Evolutionary conservation across 2,797 vertebrate genomes (phyloP), one percentile per base, ranked within the genome.

Genomic region (Pitangus sulphuratus): DNA sequence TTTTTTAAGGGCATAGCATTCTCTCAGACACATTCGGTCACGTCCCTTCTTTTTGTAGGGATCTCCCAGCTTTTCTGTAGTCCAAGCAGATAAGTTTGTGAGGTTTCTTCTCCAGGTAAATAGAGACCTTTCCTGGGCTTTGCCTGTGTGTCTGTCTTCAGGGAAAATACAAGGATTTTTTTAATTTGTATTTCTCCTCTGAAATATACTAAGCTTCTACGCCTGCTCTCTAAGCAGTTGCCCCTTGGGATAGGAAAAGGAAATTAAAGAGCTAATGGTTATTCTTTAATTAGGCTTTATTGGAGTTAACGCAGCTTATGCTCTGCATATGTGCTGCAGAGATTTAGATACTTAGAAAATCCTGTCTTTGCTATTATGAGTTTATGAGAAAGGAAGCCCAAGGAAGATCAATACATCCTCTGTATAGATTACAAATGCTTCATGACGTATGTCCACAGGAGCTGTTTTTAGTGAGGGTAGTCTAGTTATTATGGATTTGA

Each of bases 341-440:
- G 79, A 92, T 66, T 76, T 71, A 81, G 84, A 96, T 88, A 92
- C 98, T 95, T 96, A 26, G 85, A 96, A 97, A 97, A 96, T 95
- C 97, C 97, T 98, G 98, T 96, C 95, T 97, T 95, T 94, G 96
- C 98, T 98, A 97, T 98, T 99, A 98, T 98, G 97, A 86, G 97
- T 97, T 99, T 99, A 98, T 99, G 99, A 99, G 99, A 99, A 99
- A 99, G 99, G 99, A 99, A 99, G 98, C 98, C 90, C 95, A 97
- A 98, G 98, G 98, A 98, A 98, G 98, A 99, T 98, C 98, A 98
- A 98, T 98, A 99, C 99, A 99, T 99, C 99, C 99, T 99, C 98
- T 98, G 96, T 98, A 98, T 97, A 98, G 98, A 99, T 98, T 98
- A 99, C 99, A 99, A 99, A 98, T 98, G 97, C 98, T 95, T 98